Evolutionary conservation across 1,140 invertebrate genomes (phyloP).

Genomic region (Diorhabda carinulata): DNA sequence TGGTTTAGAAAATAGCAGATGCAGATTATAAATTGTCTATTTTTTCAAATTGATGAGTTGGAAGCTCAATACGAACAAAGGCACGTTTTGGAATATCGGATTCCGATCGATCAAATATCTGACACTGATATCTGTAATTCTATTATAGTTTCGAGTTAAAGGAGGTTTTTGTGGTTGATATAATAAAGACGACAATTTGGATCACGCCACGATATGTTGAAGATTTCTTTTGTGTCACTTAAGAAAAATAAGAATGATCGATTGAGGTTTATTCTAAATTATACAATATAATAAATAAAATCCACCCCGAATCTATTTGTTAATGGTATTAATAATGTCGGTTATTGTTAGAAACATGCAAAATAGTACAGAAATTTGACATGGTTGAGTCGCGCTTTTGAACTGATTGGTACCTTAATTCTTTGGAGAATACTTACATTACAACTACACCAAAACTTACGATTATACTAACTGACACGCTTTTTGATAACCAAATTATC

Average conservation of each 20-base stretch:
- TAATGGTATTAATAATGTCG: too few species aligned
- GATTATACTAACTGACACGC: too few species aligned
- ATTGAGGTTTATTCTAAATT: background rate
- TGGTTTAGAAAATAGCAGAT: conserved; percentile 12
- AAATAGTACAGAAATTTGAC: too few species aligned
- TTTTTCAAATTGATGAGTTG: conserved; percentile 16
- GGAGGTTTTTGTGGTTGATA: conserved; percentile 9
- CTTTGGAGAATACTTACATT: too few species aligned
- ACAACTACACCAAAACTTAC: too few species aligned
- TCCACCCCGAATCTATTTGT: too few species aligned
- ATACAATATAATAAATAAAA: too few species aligned
- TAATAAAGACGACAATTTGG: conserved; percentile 14
- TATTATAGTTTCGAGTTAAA: conserved; percentile 9
- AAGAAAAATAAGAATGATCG: background rate
- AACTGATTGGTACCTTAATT: too few species aligned
- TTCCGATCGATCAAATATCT: conserved; percentile 15
- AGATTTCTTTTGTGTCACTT: background rate
- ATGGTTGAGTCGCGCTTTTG: too few species aligned
- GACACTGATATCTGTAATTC: conserved; percentile 20
- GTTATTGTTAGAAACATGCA: too few species aligned
- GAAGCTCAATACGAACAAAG: conserved; percentile 14
- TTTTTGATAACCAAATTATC: too few species aligned
- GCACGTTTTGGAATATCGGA: conserved; percentile 16
- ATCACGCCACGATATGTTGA: conserved; percentile 12
- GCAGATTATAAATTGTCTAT: conserved; percentile 20